Conservation (phyloP, 2,888 invertebrate genomes). For the Pterostichus madidus region DNA sequence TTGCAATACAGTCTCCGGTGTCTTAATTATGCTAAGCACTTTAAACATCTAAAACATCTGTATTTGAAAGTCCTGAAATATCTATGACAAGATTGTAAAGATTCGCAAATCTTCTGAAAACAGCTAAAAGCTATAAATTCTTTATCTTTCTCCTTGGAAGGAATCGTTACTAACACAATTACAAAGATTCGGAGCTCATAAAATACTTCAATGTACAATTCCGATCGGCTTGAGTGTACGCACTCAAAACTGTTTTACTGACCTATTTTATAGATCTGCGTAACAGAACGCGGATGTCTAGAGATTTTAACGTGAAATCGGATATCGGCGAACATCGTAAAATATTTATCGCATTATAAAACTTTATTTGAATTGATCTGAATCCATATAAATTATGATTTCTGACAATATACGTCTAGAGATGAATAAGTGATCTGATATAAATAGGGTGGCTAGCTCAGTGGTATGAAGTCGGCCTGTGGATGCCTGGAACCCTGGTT, state of each 20-base stretch:
- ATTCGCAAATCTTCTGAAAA: too few relatives aligned
- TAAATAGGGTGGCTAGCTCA: too few relatives aligned
- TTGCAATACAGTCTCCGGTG: too few relatives aligned
- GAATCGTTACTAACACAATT: constrained; percentile 7
- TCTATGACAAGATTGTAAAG: too few relatives aligned
- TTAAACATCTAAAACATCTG: too few relatives aligned
- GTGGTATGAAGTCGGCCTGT: too few relatives aligned
- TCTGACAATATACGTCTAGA: constrained; percentile 14
- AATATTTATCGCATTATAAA: constrained; percentile 43
- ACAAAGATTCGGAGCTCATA: background rate
- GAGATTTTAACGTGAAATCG: constrained; percentile 35
- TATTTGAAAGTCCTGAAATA: too few relatives aligned
- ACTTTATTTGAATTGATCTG: constrained; percentile 18
- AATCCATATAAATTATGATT: constrained; percentile 41
- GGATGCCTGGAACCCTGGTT: too few relatives aligned
- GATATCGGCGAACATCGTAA: constrained; percentile 7
- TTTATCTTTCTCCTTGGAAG: background rate
- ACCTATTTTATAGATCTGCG: constrained; percentile 6
- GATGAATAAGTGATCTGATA: constrained; percentile 6
- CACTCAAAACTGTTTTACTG: constrained; percentile 38
- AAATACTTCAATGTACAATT: background rate
- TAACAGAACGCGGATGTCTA: constrained; percentile 13
- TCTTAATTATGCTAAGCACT: too few relatives aligned
- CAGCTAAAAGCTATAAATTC: background rate
- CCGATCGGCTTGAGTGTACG: constrained; percentile 15